Base-by-base conservation (phyloP, 2,888 invertebrate genomes). In the Julus scandinavius region DNA sequence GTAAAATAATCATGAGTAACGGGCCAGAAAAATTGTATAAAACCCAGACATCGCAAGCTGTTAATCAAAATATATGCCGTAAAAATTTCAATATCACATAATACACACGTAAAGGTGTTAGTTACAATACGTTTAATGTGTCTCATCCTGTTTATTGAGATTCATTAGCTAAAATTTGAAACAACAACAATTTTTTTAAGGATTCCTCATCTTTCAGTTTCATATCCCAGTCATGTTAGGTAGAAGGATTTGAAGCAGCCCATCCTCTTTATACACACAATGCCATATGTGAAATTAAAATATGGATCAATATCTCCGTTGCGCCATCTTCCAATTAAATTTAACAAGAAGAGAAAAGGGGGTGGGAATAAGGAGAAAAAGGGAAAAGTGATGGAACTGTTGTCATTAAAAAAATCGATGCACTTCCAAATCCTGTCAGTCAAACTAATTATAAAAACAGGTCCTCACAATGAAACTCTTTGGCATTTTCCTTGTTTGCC, bases 321-420 rank as follows among this genome's bases (percentile, higher is more conserved):
- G 58, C 58, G 58, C 58, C 58, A 58, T 58, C 58, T 58, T 58
- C 58, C 58, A 58, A 58, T 58, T 58, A 58, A 58, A 58, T 58
- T 58, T 58, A 58, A 58, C 58, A 58, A 58, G 58, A 58, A 58
- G 17, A 58, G 58, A 58, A 58, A 58, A 17, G 58, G 58, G 17
- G 58, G 17, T 17, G 17, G 17, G 17, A 50, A 50, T 5, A 4
- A 58, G 58, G 58, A 58, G 58, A 17, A 50, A 58, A 58, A 2
- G 58, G 17, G 29, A 29, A 29, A 58, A 58, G 58, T 58, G 58
- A 58, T 58, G 58, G 58, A 58, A 58, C 58, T 58, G 58, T 58
- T 58, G 58, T 58, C 58, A 58, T 58, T 58, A 58, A 58, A 58
- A 58, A 58, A 58, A 58, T 58, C 58, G 58, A 58, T 58, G 15